These are phyloP conservation scores for Drosophila histrio DNA, from an alignment of 2,888 invertebrate genomes.

Conservation along the genomic window DNA sequence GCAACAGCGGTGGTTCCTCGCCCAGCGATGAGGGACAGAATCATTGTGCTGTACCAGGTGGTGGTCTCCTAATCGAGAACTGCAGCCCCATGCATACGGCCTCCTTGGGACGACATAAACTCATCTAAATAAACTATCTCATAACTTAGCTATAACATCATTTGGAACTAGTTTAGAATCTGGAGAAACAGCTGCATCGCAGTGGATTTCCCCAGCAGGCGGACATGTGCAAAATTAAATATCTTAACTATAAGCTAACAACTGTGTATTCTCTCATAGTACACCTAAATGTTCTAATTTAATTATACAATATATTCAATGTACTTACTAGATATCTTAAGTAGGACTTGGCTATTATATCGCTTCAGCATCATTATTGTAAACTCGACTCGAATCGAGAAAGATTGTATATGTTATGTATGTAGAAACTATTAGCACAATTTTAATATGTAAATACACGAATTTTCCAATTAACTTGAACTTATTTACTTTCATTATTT, in stretches of 20 bases:
- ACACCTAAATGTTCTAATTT: slow-evolving; percentile 8
- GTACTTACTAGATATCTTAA: slow-evolving; percentile 50
- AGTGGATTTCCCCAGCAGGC: slow-evolving; percentile 53
- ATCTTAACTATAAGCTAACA: slow-evolving; percentile 26
- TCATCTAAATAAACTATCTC: slow-evolving; percentile 72
- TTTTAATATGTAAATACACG: slow-evolving; percentile 64
- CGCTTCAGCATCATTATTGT: slow-evolving; percentile 10
- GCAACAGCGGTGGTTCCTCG: slow-evolving; percentile 46
- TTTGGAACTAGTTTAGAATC: slow-evolving; percentile 36
- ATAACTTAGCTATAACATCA: not conserved
- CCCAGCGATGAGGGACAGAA: slow-evolving; percentile 56
- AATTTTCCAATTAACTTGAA: slow-evolving; percentile 26
- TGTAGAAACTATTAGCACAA: slow-evolving; percentile 66
- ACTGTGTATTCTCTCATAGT: slow-evolving; percentile 31
- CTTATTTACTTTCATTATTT: slow-evolving; percentile 3
- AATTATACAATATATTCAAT: slow-evolving; percentile 8
- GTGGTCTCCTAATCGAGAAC: slow-evolving; percentile 74
- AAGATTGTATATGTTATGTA: slow-evolving; percentile 22
- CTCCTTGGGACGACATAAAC: slow-evolving; percentile 82
- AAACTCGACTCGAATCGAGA: slow-evolving; percentile 21
- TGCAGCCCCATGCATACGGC: slow-evolving; percentile 81
- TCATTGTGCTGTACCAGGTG: not conserved
- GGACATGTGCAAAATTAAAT: slow-evolving; percentile 77
- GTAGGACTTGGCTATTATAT: slow-evolving; percentile 53
- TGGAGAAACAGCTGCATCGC: slow-evolving; percentile 51